A percentile compares a stretch with the other conserved stretches of the same genome.
Evolutionary conservation across 2,113 vertebrate genomes (phyloP).

Genomic region (Glareola pratincola): DNA sequence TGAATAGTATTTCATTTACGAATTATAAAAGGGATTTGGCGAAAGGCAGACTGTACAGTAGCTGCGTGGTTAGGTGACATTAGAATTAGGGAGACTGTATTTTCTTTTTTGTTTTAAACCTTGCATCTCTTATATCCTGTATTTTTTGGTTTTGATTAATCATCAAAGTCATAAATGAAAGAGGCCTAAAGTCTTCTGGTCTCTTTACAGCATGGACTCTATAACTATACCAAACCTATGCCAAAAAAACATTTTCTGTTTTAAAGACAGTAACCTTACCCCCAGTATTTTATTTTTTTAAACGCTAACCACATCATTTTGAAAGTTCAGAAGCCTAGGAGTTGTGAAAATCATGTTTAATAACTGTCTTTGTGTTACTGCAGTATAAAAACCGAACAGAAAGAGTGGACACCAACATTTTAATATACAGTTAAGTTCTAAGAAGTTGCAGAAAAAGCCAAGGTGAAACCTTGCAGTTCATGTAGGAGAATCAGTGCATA

Average conservation of each 20-base stretch:
- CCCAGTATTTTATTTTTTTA: background rate
- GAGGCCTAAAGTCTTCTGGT: background rate
- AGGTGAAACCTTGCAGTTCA: background rate
- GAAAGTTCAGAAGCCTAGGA: background rate
- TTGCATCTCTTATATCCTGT: background rate
- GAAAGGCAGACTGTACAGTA: background rate
- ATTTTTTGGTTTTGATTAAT: background rate
- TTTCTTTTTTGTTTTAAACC: background rate
- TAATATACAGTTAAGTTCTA: background rate
- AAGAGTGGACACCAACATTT: accelerated
- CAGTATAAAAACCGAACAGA: background rate
- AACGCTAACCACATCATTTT: background rate
- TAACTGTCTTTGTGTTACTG: background rate
- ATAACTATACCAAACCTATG: background rate
- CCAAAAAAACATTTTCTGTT: background rate
- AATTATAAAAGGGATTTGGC: background rate
- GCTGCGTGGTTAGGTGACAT: background rate
- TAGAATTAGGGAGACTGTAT: background rate
- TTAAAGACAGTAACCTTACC: background rate
- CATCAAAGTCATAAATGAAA: background rate
- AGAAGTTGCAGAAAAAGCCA: background rate
- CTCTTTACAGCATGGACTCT: background rate
- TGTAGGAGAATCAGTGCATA: background rate
- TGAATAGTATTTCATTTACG: background rate
- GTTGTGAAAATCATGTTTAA: background rate